Evolutionary conservation across 2,888 invertebrate species (phyloP), one percentile per base, ranked within the genome.

Genomic region (Oscheius sp.): DNA sequence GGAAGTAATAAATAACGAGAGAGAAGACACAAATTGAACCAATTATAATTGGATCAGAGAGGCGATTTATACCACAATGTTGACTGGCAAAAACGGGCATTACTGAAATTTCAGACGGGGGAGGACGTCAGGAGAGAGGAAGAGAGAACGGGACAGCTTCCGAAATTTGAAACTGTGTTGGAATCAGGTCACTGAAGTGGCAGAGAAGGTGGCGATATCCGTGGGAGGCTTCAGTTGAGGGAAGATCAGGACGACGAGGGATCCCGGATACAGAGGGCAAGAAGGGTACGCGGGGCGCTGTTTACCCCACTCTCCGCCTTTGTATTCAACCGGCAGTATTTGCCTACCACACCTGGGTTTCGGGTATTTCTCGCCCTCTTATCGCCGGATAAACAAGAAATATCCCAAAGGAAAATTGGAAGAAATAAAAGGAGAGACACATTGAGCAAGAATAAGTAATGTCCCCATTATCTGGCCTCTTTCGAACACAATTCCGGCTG

Each of bases 91-190:
- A 63, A 58, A 53, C 23, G 53, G 49, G 13, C 13, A 16, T n/a
- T 21, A 21, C 61, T 61, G 61, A 63, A 63, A 63, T 63, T 63
- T 45, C 43, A 63, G 63, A 21, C 61, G n/a, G 18, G 3, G 29
- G 25, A 35, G 59, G 29, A 29, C 18, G 18, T 18, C 29, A 29
- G 21, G 59, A 29, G 63, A 21, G 21, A 9, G 12, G 63, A 63
- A 63, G 9, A 9, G 35, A 63, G 63, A 21, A 23, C 21, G 45
- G 25, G 23, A 46, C 45, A 45, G 46, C 58, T 58, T 12, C n/a
- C 58, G 58, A 58, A 58, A 58, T 58, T 27, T 35, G 58, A 58
- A 35, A 58, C 35, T 27, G 58, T 16, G 56, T 27, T 3, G 25
- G n/a, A 58, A 27, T 18, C 9, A 16, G 58, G 27, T 16, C 7